phyloP scores from a whole-genome alignment of 2,888 invertebrate species.

The Galeopsomyia nigrocyanea region DNA sequence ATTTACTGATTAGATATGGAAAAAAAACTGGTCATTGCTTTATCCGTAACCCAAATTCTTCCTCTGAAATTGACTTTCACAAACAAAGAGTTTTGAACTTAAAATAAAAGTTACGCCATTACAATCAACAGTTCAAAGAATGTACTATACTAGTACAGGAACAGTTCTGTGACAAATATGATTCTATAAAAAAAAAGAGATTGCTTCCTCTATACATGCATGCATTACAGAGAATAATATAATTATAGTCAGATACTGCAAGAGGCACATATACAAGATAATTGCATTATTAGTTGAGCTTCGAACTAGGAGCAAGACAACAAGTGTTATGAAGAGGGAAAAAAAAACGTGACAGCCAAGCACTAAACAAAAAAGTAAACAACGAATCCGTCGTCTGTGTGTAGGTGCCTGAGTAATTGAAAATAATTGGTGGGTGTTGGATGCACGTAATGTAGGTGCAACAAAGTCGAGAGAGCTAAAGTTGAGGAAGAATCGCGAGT shows the following conservation, averaged over 20 bases:
- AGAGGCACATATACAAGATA: not conserved
- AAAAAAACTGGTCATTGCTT: not conserved
- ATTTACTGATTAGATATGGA: constrained; percentile 10
- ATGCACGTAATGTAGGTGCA: not conserved
- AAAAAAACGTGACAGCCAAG: constrained; percentile 5
- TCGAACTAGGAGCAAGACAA: not conserved
- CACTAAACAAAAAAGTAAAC: constrained; percentile 28
- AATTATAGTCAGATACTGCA: not conserved
- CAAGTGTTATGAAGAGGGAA: not conserved
- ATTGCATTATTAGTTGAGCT: not conserved
- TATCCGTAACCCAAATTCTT: not conserved
- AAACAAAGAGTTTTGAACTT: too few relatives aligned
- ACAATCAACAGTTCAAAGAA: too few relatives aligned
- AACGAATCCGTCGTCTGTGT: not conserved
- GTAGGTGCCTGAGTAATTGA: too few relatives aligned
- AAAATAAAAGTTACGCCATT: too few relatives aligned
- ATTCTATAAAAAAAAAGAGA: too few relatives aligned
- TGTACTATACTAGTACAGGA: too few relatives aligned
- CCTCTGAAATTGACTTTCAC: too few relatives aligned
- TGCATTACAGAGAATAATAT: not conserved
- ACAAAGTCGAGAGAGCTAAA: not conserved
- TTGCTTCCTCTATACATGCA: too few relatives aligned
- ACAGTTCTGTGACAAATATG: too few relatives aligned
- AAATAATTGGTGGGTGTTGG: not conserved
- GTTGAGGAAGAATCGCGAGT: constrained; percentile 3